A percentile compares a stretch with the other conserved stretches of the same genome.
Evolutionary conservation across 2,113 vertebrate species (phyloP).

Genomic region (Chauna torquata): DNA sequence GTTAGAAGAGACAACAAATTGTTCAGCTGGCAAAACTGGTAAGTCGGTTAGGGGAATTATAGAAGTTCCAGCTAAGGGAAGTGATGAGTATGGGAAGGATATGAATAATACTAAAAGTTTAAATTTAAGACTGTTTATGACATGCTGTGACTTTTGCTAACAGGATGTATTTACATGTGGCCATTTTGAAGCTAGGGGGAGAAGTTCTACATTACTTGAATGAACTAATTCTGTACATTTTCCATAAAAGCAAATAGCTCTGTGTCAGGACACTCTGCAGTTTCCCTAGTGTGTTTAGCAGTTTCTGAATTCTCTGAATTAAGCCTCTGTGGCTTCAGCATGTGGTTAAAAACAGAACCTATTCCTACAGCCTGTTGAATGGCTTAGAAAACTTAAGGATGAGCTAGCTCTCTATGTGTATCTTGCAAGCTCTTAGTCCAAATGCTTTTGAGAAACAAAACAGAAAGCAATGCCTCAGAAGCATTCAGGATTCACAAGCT

Average conservation of each 20-base stretch:
- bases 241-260: not conserved
- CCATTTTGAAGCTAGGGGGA: rapidly evolving
- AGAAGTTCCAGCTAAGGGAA: not conserved
- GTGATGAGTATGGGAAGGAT: not conserved
- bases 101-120: not conserved
- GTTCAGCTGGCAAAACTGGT: not conserved
- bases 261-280: not conserved
- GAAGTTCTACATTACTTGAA: not conserved
- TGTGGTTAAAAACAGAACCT: not conserved
- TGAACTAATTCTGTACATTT: not conserved
- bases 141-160: not conserved
- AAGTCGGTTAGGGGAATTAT: not conserved
- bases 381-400: not conserved
- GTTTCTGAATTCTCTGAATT: not conserved
- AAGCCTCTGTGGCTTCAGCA: not conserved
- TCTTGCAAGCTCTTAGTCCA: not conserved
- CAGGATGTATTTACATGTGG: not conserved
- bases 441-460: not conserved
- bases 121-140: not conserved
- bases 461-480: not conserved
- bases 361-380: not conserved
- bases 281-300: not conserved
- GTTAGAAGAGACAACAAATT: not conserved
- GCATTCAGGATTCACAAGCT: not conserved
- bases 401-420: not conserved